Evolutionary conservation across 23 tunicate genomes (phyloP), one percentile per base, ranked within the genome.

Genomic region (Oikopleura vanhoeffeni): DNA sequence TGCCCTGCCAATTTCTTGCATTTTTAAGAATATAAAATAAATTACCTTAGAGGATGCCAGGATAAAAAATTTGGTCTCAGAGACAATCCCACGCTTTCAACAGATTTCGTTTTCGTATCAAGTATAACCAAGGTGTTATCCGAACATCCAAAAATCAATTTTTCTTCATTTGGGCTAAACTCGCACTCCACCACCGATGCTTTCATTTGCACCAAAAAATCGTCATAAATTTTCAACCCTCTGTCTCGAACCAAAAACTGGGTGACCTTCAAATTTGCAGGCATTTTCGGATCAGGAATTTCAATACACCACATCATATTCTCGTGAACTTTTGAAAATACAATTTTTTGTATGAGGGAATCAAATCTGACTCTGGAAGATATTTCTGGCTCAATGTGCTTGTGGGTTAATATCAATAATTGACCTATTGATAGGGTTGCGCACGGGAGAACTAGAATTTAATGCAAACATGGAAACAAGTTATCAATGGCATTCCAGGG

Each of bases 101-200:
- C 79, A 18, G 79, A 71, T 18, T 71, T 18, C 33, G 79, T 71
- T 34, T 71, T 71, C 35, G 79, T 71, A 32, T 71, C 79, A 28
- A 71, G 30, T 2, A 71, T n/a, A 71, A 71, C 33, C 35, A 71
- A 34, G 3, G 33, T 71, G 30, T 71, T 71, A 71, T 71, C 79
- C 27, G 79, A 71, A 71, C 79, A 71, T 30, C 79, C 79, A 71
- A 71, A 71, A 3, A 18, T 2, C 3, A 71, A 32, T n/a, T 71
- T 71, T 71, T 71, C 79, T 71, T 71, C 79, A n/a, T 71, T 71
- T 3, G 79, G 79, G 79, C 79, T 71, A 18, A 71, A 71, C 30
- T 71, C 79, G 35, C 79, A 71, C 79, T 13, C 79, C 27, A 71
- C 79, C 2, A 71, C 79, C 3, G 79, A 71, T 2, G 79, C 27